Percentiles rank a stretch among this genome's conserved stretches.
phyloP scores from a whole-genome alignment of 1,140 invertebrate genomes.

The Euwallacea fornicatus region DNA sequence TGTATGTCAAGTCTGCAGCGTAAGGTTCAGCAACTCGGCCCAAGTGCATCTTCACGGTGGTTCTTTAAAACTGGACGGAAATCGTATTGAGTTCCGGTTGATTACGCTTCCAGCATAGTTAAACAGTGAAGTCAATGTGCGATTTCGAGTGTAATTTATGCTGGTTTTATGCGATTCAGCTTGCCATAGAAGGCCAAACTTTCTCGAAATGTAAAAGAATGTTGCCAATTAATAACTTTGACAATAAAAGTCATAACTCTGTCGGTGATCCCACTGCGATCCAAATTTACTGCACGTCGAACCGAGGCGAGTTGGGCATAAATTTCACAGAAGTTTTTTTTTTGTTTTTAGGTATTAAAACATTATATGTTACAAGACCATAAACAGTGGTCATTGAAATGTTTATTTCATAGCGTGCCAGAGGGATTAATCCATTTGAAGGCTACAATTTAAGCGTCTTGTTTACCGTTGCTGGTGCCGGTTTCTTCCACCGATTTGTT shows the following conservation, averaged over 20 bases:
- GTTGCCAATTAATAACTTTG: slow-evolving; percentile 30
- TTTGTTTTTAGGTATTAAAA: slow-evolving; percentile 16
- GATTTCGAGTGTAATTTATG: too few relatives aligned
- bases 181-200: slow-evolving; percentile 4
- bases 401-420: slow-evolving; percentile 4
- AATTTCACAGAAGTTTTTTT: slow-evolving; percentile 6
- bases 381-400: slow-evolving; percentile 17
- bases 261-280: slow-evolving; percentile 13
- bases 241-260: slow-evolving; percentile 30
- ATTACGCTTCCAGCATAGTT: too few relatives aligned
- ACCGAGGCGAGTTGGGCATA: slow-evolving; percentile 6
- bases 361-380: slow-evolving; percentile 17
- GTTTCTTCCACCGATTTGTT: neutral
- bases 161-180: too few relatives aligned
- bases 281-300: slow-evolving; percentile 22
- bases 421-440: neutral
- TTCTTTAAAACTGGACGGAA: too few relatives aligned
- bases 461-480: neutral
- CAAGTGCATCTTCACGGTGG: too few relatives aligned
- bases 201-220: slow-evolving; percentile 13
- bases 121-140: too few relatives aligned
- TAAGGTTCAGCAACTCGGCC: too few relatives aligned
- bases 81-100: too few relatives aligned
- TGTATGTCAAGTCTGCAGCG: too few relatives aligned
- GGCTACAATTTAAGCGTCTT: neutral